Evolutionary conservation across 2,888 invertebrate species (phyloP), one percentile per base, ranked within the genome.

Genomic region (Cyclophora punctaria): DNA sequence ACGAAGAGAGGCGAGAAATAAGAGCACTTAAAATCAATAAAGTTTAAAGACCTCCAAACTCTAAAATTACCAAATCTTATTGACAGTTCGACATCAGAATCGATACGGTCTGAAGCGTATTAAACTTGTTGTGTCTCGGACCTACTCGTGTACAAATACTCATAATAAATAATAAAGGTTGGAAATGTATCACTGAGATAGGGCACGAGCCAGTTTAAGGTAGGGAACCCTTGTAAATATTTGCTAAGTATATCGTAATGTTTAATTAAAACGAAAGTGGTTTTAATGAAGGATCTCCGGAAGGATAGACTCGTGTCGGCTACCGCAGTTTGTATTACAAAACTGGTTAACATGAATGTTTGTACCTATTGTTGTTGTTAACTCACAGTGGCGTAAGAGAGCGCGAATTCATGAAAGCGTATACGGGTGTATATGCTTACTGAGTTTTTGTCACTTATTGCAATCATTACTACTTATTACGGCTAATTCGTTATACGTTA

Each of bases 231-330:
- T 44, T 44, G 44, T 34, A 34, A 34, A 44, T 44, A 44, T 44
- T 44, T 44, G 43, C 7, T n/a, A 34, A 7, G 4, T 20, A 6
- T 33, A 5, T 34, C 33, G 44, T 20, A 47, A 48, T 20, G 46
- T 48, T 48, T 46, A 49, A 49, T 49, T 52, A 48, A 44, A 49
- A 49, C 44, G 48, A 46, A 51, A 48, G 20, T 43, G 20, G 34
- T 51, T 44, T 51, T 51, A 48, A 49, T 48, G 35, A 46, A 47
- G 49, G 52, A 52, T 47, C 47, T 46, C 47, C 46, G 44, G 45
- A 33, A 43, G 47, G 47, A 52, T 46, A 37, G 35, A n/a, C 48
- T 43, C 37, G 5, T 5, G 37, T 34, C 33, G 44, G 5, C 6
- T 33, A 5, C 34, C 20, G 6, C 33, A 44, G 34, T 44, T 44